phyloP scores from a whole-genome alignment of 2,113 vertebrate genomes.

The Meleagris gallopavo region DNA sequence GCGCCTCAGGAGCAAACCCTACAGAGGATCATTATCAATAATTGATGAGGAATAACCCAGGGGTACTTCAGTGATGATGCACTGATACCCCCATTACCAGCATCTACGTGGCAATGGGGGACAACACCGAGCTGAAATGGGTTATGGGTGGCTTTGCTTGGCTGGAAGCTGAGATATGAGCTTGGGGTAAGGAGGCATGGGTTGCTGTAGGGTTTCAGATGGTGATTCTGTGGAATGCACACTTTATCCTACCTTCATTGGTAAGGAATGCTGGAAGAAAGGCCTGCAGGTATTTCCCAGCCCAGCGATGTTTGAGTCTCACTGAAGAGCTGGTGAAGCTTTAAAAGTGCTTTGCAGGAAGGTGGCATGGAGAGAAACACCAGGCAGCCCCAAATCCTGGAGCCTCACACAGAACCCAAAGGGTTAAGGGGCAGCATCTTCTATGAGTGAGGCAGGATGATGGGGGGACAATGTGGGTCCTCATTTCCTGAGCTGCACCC shows the following conservation, averaged over 20 bases:
- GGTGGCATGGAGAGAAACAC: fast-evolving
- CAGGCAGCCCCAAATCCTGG: fast-evolving
- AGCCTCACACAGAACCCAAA: fast-evolving
- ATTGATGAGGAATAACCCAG: fast-evolving
- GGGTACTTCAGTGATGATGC: fast-evolving
- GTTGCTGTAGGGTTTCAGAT: not conserved
- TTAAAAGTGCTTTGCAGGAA: not conserved
- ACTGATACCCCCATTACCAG: fast-evolving
- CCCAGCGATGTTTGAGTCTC: fast-evolving
- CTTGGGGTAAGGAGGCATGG: not conserved
- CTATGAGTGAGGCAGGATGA: not conserved
- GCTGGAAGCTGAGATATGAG: fast-evolving
- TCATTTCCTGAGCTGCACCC: not conserved
- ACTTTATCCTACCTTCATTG: not conserved
- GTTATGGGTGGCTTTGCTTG: not conserved
- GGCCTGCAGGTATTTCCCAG: not conserved
- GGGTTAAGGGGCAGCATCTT: not conserved
- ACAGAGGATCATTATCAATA: not conserved
- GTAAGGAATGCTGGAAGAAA: fast-evolving
- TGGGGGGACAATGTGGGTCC: fast-evolving
- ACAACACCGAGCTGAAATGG: fast-evolving
- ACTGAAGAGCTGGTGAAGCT: fast-evolving
- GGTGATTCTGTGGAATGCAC: fast-evolving
- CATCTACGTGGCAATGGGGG: not conserved
- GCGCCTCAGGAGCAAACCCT: fast-evolving